Evolutionary conservation across 2,888 invertebrate species (phyloP), one percentile per base, ranked within the genome.

Genomic region (Drosophila acutilabella): DNA sequence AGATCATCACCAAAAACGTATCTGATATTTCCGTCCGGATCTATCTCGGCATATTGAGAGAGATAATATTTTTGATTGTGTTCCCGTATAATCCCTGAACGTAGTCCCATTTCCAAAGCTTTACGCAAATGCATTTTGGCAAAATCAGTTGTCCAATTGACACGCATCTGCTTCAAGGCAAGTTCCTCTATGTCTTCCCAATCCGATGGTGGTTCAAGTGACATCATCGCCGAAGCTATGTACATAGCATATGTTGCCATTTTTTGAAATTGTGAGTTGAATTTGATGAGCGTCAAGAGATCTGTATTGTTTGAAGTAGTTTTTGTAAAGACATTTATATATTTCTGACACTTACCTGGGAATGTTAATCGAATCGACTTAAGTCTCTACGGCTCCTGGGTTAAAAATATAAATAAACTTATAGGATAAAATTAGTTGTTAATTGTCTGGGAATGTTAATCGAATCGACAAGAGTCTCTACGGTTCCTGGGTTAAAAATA

Each of bases 41-140:
- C 20, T 0, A 76, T 10, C 10, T 48, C 10, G 0, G 42, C 78
- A 48, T 78, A 80, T 56, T 80, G 81, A 48, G 74, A 51, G 13
- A 83, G 23, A 67, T 71, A 83, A 48, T 80, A 83, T 61, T 68
- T 80, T 18, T 47, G 50, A 38, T 58, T 8, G 4, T 58, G 23
- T 47, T 70, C 45, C n/a, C 64, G 51, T 50, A 74, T 71, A 18
- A 71, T 74, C 2, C 74, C 59, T 5, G 23, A 52, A 10, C 23
- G 52, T 44, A 52, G 10, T 20, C 71, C 81, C 2, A 67, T 54
- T n/a, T 64, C 23, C 16, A 80, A 64, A 0, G 78, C 74, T 30
- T 71, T 59, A 0, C n/a, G 26, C 51, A 74, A 23, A 40, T 80
- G 47, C 6, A 41, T 36, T 10, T n/a, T 14, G 18, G 48, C 56